Conservation (phyloP, 2,888 invertebrate genomes). For the Branchellion lobata region DNA sequence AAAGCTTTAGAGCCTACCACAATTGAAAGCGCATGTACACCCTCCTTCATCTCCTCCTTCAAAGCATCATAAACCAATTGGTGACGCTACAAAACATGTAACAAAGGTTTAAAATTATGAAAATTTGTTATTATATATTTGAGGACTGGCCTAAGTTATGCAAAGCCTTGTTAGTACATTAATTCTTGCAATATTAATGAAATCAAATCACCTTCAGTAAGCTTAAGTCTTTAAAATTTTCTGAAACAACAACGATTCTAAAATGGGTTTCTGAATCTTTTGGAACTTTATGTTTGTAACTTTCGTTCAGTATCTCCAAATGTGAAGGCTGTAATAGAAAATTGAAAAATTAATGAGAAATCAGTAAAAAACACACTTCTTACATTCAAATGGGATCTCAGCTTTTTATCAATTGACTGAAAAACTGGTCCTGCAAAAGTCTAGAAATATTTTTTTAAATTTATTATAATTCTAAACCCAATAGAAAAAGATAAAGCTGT, state of each 20-base stretch:
- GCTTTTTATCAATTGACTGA: background rate
- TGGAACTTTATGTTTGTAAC: constrained; percentile 40
- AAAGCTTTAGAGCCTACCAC: constrained; percentile 10
- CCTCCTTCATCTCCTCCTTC: constrained; percentile 24
- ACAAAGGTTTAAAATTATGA: too few relatives aligned
- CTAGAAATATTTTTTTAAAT: background rate
- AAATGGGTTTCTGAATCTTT: constrained; percentile 40
- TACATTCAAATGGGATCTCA: background rate
- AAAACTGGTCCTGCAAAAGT: background rate
- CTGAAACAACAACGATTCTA: constrained; percentile 33
- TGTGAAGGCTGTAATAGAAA: constrained; percentile 31
- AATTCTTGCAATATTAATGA: background rate
- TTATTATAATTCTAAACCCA: too few relatives aligned
- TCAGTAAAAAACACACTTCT: background rate
- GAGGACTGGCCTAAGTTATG: too few relatives aligned
- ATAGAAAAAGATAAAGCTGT: too few relatives aligned
- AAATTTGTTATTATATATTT: too few relatives aligned
- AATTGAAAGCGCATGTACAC: constrained; percentile 36
- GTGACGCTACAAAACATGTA: constrained; percentile 31
- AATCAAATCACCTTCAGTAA: constrained; percentile 22
- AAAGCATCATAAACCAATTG: constrained; percentile 37
- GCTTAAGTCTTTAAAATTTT: constrained; percentile 13
- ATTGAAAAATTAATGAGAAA: background rate
- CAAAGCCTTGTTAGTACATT: too few relatives aligned
- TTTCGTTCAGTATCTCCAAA: constrained; percentile 41